Evolutionary conservation across 2,797 vertebrate species (phyloP), one percentile per base, ranked within the genome.

Genomic region (Sebastes diaconus): DNA sequence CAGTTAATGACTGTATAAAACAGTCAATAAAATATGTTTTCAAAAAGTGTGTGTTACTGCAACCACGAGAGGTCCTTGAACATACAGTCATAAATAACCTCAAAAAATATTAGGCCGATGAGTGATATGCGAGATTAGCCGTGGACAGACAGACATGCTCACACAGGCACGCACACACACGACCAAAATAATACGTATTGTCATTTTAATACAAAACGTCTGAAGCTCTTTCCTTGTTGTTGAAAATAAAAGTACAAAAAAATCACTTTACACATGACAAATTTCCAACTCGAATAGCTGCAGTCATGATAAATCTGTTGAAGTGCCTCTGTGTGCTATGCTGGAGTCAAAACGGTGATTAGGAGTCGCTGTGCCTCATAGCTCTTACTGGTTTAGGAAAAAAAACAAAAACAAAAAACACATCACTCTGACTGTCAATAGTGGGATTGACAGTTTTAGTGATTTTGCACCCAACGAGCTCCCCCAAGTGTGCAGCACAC

Each of bases 381-480:
- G 69, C 63, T 63, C 5, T 64, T 30, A 60, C 16, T 75, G 68
- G 55, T 68, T 70, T 11, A 34, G 8, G 25, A 65, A 80, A 73
- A 65, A 84, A 55, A 0, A 59, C 50, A 11, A 27, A 3, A 9
- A 30, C 0, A 34, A 70, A 68, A 36, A 39, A 20, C 6, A 59
- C 46, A 66, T 74, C 25, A 4, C 59, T 63, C 59, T 69, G 30
- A 71, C 66, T 84, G 85, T 75, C 81, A 84, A 68, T 69, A 64
- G 46, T 68, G 22, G 27, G 29, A 84, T 58, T 87, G 83, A 81
- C 65, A 77, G 75, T 66, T 87, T 67, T 67, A 79, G 22, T 71
- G 84, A 79, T 89, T 89, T 88, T 71, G 36, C 58, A 68, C 32
- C 58, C n/a, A 55, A 58, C 55, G 20, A 61, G 54, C 74, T 68